Evolutionary conservation across 2,888 invertebrate species (phyloP).

Genomic region (Drosophila crucigera): DNA sequence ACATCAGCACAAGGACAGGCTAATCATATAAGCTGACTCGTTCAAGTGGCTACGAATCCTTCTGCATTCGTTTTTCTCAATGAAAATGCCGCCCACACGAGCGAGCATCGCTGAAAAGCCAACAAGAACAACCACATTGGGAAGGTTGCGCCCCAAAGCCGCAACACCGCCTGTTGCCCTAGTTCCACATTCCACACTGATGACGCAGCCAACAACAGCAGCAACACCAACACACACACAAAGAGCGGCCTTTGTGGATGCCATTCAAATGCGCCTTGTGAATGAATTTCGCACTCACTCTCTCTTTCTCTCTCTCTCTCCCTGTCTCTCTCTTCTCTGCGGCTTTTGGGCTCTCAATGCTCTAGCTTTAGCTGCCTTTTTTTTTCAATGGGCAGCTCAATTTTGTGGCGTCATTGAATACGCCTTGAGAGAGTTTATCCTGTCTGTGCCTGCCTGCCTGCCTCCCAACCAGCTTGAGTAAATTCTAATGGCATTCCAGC

Average conservation of each 20-base stretch:
- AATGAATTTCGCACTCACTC: conserved; percentile 60
- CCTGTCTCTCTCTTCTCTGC: neutral
- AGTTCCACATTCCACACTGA: conserved; percentile 70
- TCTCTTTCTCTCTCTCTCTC: conserved; percentile 21
- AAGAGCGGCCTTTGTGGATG: conserved; percentile 59
- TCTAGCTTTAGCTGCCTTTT: conserved; percentile 28
- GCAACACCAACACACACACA: conserved; percentile 24
- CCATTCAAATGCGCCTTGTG: conserved; percentile 69
- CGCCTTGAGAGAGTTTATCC: conserved; percentile 50
- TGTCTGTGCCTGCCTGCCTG: conserved; percentile 8
- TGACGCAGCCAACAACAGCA: conserved; percentile 47
- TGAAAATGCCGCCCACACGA: conserved; percentile 50
- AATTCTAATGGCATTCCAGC: conserved; percentile 27
- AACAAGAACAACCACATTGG: conserved; percentile 12
- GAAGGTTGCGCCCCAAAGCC: conserved; percentile 50
- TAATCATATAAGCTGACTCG: conserved; percentile 69
- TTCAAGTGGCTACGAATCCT: conserved; percentile 61
- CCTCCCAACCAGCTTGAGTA: conserved; percentile 5
- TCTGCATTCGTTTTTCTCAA: conserved; percentile 71
- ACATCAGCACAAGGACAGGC: conserved; percentile 19
- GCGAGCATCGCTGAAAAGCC: neutral
- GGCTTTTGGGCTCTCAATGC: conserved; percentile 16
- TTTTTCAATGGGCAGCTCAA: conserved; percentile 53
- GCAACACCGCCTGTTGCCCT: conserved; percentile 65
- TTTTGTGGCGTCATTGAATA: conserved; percentile 69